Conservation (phyloP, 2,888 invertebrate species). For the Parelbella ahira region DNA sequence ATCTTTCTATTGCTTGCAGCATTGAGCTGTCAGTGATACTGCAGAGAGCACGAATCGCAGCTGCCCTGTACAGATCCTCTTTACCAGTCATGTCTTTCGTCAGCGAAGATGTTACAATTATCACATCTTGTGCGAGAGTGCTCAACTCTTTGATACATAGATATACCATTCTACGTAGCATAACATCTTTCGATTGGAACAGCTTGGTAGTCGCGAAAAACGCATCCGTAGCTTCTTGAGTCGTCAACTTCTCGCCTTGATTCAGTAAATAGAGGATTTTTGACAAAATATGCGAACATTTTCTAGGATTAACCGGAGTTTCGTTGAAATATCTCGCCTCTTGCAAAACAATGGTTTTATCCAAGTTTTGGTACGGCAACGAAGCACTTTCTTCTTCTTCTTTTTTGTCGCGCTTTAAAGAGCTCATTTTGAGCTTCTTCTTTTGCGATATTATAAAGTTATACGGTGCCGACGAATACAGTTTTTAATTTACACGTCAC, state of each 20-base stretch:
- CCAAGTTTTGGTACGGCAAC: constrained; percentile 95
- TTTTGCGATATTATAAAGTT: constrained; percentile 56
- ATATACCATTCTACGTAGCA: constrained; percentile 96
- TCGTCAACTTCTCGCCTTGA: constrained; percentile 95
- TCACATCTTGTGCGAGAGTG: constrained; percentile 97
- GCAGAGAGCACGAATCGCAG: constrained; percentile 97
- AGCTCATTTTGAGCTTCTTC: constrained; percentile 83
- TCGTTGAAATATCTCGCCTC: constrained; percentile 99
- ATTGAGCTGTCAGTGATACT: constrained; percentile 95
- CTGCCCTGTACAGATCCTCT: constrained; percentile 91
- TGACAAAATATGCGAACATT: constrained; percentile 97
- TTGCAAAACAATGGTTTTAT: constrained; percentile 98
- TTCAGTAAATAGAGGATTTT: constrained; percentile 97
- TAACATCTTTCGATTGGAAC: constrained; percentile 98
- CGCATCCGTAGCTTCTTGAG: constrained; percentile 98
- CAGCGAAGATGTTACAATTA: constrained; percentile 98
- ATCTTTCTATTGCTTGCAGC: constrained; percentile 97
- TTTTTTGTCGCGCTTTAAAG: constrained; percentile 95
- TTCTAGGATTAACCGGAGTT: constrained; percentile 97
- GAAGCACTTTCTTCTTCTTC: constrained; percentile 96
- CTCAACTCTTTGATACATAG: constrained; percentile 97
- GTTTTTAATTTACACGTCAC: constrained; percentile 48
- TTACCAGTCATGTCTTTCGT: constrained; percentile 99
- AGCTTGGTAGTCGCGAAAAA: constrained; percentile 99
- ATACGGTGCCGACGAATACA: constrained; percentile 68